A percentile compares a stretch with the other conserved stretches of the same genome.
phyloP scores from a whole-genome alignment of 2,888 invertebrate species.

The Alcis repandata region DNA sequence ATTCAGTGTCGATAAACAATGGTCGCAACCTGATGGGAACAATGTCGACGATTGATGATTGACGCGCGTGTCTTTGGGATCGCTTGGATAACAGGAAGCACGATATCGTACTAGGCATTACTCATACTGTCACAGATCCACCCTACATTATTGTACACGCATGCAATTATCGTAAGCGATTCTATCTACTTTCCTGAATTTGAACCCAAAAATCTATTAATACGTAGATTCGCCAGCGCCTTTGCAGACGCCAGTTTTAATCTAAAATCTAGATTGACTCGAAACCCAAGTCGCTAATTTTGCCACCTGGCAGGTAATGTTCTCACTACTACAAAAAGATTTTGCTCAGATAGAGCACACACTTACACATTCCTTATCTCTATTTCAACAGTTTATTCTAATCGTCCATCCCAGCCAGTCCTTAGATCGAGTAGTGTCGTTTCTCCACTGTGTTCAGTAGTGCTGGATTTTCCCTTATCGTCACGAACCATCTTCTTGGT shows the following conservation, averaged over 20 bases:
- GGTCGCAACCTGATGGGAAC: constrained; percentile 40
- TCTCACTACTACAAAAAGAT: too few species aligned
- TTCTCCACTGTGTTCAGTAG: constrained; percentile 15
- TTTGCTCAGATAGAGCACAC: constrained; percentile 4
- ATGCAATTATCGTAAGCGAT: background rate
- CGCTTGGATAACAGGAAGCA: constrained; percentile 3
- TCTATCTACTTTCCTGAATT: background rate
- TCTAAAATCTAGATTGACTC: background rate
- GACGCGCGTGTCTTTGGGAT: constrained; percentile 14
- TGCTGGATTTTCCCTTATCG: constrained; percentile 37
- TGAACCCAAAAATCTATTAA: background rate
- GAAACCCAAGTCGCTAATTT: background rate
- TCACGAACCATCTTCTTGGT: constrained; percentile 37
- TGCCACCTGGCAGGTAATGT: background rate
- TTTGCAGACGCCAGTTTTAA: background rate
- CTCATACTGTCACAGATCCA: constrained; percentile 21
- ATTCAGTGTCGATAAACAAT: constrained; percentile 47
- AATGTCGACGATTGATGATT: constrained; percentile 39
- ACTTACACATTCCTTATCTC: constrained; percentile 15
- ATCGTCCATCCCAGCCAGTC: constrained; percentile 12
- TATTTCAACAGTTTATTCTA: constrained; percentile 26
- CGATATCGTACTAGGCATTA: constrained; percentile 9
- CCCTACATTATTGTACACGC: constrained; percentile 4
- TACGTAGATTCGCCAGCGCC: background rate
- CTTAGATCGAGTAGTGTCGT: constrained; percentile 18